A percentile compares a stretch with the other conserved stretches of the same genome.
phyloP scores from a whole-genome alignment of 2,888 invertebrate genomes.

The Napeogenes sylphis region DNA sequence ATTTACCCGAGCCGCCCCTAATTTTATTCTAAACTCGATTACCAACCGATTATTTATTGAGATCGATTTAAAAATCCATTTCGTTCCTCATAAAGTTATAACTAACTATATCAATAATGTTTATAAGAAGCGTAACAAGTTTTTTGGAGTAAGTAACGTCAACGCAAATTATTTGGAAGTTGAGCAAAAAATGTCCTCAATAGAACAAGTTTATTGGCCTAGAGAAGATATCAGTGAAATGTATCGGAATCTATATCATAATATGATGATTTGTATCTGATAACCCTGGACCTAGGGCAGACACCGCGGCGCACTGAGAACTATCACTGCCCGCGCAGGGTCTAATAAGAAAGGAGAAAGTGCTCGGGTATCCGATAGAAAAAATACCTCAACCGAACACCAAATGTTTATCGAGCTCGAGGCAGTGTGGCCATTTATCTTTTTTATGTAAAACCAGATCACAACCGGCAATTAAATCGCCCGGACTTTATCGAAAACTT shows the following conservation, averaged over 20 bases:
- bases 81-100: constrained; percentile 54
- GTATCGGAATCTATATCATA: constrained; percentile 49
- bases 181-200: constrained; percentile 26
- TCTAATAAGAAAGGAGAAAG: constrained; percentile 67
- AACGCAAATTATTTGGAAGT: constrained; percentile 18
- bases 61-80: constrained; percentile 68
- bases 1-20: constrained; percentile 69
- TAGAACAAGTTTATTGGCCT: constrained; percentile 39
- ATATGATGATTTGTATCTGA: constrained; percentile 56
- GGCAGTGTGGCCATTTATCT: constrained; percentile 72
- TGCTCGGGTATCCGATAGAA: constrained; percentile 60
- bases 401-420: constrained; percentile 67
- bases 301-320: constrained; percentile 54
- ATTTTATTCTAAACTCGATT: constrained; percentile 73
- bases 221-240: constrained; percentile 41
- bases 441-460: constrained; percentile 77
- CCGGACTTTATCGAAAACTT: constrained; percentile 77
- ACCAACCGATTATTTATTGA: constrained; percentile 73
- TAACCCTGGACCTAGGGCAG: constrained; percentile 53
- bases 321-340: constrained; percentile 50
- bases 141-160: constrained; percentile 4
- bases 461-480: constrained; percentile 77
- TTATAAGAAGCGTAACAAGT: background rate
- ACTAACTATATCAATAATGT: constrained; percentile 17
- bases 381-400: constrained; percentile 63